Conservation (phyloP, 2,113 vertebrate species). For the Neolamprologus modestus region DNA sequence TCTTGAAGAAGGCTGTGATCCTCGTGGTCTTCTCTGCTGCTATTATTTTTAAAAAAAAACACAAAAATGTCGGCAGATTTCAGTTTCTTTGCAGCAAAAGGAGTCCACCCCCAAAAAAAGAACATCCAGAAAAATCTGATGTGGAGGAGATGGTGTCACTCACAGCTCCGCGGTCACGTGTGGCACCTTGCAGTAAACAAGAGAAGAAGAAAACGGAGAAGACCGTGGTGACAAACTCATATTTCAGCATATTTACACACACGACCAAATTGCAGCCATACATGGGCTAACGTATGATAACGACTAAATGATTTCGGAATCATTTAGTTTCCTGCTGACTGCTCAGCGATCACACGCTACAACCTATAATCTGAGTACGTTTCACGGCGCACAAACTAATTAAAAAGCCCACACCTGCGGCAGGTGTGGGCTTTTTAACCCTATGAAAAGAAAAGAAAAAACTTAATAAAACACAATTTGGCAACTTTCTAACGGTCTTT, state of each 20-base stretch:
- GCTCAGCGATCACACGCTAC: not conserved
- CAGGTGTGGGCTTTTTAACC: not conserved
- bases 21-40: slow-evolving; percentile 65
- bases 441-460: not conserved
- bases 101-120: not conserved
- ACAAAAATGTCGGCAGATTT: not conserved
- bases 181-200: not conserved
- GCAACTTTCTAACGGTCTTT: not conserved
- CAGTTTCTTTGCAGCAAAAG: not conserved
- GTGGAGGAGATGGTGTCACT: not conserved
- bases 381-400: not conserved
- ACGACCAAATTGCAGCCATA: not conserved
- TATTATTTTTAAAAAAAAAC: not conserved
- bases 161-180: not conserved
- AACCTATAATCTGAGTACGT: not conserved
- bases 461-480: not conserved
- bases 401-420: not conserved
- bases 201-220: not conserved
- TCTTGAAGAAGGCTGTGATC: slow-evolving; percentile 69
- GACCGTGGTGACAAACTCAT: not conserved
- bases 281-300: not conserved
- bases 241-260: not conserved
- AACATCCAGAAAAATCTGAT: not conserved
- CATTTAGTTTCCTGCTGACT: not conserved
- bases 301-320: not conserved